These are phyloP conservation scores for Rachycentron canadum DNA, from an alignment of 2,797 vertebrate genomes.

Conservation along the genomic window DNA sequence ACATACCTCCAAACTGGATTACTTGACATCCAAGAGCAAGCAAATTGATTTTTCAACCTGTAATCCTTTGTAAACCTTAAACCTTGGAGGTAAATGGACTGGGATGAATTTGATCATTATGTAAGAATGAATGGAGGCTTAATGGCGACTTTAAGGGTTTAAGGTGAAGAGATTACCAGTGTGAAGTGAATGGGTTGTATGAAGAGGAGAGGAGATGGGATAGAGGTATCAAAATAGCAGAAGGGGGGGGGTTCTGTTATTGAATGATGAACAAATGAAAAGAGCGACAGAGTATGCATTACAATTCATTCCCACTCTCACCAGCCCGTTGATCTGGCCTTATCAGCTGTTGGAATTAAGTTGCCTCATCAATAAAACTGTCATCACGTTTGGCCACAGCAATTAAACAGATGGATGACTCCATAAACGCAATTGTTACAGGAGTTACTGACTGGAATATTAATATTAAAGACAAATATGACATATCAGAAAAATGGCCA, in stretches of 20 bases:
- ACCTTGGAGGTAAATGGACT: constrained; percentile 75
- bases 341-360: constrained; percentile 78
- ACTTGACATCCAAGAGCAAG: constrained; percentile 75
- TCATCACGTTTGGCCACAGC: constrained; percentile 74
- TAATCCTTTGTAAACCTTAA: constrained; percentile 81
- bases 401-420: constrained; percentile 84
- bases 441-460: constrained; percentile 74
- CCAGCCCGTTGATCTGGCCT: constrained; percentile 61
- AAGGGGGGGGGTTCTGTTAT: constrained; percentile 32
- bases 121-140: constrained; percentile 74
- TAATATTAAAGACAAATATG: constrained; percentile 69
- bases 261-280: constrained; percentile 68
- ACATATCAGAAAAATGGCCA: constrained; percentile 35
- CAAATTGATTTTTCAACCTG: constrained; percentile 81
- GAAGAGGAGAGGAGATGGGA: constrained; percentile 22
- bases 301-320: constrained; percentile 57
- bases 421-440: constrained; percentile 76
- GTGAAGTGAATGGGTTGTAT: constrained; percentile 64
- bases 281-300: constrained; percentile 45
- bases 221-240: constrained; percentile 20
- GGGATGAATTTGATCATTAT: constrained; percentile 79
- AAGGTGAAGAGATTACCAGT: constrained; percentile 73
- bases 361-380: constrained; percentile 82
- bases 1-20: constrained; percentile 72
- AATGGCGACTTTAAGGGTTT: constrained; percentile 77